Percentiles rank a stretch among this genome's conserved stretches.
phyloP scores from a whole-genome alignment of 2,797 vertebrate species.

The Acridotheres tristis region DNA sequence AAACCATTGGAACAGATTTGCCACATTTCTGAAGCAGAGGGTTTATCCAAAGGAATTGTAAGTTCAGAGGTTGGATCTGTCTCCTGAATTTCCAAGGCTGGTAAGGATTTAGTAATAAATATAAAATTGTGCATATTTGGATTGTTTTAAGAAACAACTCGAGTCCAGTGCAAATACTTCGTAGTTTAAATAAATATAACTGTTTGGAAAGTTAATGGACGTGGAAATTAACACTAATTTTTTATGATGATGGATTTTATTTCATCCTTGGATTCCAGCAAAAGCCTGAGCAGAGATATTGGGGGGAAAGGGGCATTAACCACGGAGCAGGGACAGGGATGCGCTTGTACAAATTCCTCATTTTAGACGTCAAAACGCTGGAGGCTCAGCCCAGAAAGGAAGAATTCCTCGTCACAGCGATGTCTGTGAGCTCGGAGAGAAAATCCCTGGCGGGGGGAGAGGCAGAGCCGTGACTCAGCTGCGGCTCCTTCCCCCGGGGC shows the following conservation, averaged over 20 bases:
- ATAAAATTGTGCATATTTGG: not conserved
- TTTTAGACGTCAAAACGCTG: fast-evolving
- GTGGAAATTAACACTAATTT: not conserved
- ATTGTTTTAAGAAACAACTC: fast-evolving
- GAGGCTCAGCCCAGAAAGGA: not conserved
- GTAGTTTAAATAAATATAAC: not conserved
- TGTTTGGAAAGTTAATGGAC: not conserved
- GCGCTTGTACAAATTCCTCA: not conserved
- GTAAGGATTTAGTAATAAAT: not conserved
- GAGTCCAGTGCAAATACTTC: not conserved
- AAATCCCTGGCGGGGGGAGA: not conserved
- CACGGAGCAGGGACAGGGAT: not conserved
- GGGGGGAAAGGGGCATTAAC: not conserved
- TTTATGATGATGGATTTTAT: not conserved
- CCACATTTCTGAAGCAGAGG: not conserved
- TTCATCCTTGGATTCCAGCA: not conserved
- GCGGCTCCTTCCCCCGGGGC: not conserved
- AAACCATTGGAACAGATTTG: not conserved
- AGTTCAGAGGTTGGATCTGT: not conserved
- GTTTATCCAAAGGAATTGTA: not conserved
- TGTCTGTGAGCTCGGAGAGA: not conserved
- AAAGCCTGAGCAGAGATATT: not conserved
- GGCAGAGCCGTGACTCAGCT: not conserved
- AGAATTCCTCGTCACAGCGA: not conserved
- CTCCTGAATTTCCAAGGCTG: not conserved